Conservation (phyloP, 2,113 vertebrate species). For the Uria lomvia region DNA sequence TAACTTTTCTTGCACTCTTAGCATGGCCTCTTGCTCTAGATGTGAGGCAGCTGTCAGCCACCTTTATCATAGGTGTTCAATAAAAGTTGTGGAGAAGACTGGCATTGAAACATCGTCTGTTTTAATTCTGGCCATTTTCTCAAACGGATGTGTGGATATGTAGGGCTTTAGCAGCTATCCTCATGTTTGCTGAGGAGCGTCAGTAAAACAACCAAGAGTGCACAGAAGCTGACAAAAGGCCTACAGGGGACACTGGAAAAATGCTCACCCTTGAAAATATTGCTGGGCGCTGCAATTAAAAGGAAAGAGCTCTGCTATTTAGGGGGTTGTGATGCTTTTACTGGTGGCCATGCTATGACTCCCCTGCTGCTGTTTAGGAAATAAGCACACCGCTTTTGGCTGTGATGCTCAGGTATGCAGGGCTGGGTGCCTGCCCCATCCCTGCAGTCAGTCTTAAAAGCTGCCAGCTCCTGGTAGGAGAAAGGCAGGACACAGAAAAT, state of each 20-base stretch:
- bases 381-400: neutral
- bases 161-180: neutral
- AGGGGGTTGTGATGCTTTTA: neutral
- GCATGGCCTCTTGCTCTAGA: neutral
- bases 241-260: neutral
- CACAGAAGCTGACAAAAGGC: constrained; percentile 11
- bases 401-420: neutral
- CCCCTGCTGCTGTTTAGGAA: neutral
- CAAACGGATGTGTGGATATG: neutral
- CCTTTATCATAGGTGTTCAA: neutral
- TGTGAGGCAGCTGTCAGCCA: neutral
- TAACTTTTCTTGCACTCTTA: neutral
- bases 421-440: neutral
- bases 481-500: neutral
- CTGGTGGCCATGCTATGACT: neutral
- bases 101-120: neutral
- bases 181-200: neutral
- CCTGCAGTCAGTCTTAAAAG: neutral
- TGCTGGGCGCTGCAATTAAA: constrained; percentile 9
- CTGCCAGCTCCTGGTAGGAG: neutral
- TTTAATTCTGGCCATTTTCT: neutral
- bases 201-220: neutral
- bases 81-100: neutral
- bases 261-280: neutral
- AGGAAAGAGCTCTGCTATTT: neutral